Evolutionary conservation across 2,888 invertebrate species (phyloP).

Genomic region (Acleris sparsana): DNA sequence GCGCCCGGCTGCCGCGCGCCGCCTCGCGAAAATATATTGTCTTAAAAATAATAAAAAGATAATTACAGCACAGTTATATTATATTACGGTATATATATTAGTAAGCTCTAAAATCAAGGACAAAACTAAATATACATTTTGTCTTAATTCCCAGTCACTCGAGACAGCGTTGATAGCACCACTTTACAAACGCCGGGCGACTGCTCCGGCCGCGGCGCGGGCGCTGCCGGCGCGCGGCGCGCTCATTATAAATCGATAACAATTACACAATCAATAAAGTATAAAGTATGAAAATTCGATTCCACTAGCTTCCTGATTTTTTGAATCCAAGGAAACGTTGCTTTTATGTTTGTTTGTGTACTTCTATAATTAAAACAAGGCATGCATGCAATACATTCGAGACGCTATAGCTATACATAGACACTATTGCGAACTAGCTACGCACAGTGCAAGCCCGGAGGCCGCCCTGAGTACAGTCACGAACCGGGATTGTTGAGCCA

Average conservation of each 20-base stretch:
- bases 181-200: slow-evolving; percentile 65
- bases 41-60: slow-evolving; percentile 78
- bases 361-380: slow-evolving; percentile 19
- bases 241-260: slow-evolving; percentile 40
- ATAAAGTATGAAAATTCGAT: slow-evolving; percentile 43
- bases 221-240: slow-evolving; percentile 6
- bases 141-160: slow-evolving; percentile 71
- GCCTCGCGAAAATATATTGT: slow-evolving; percentile 60
- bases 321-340: slow-evolving; percentile 53
- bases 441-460: background rate
- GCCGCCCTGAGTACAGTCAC: slow-evolving; percentile 1
- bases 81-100: slow-evolving; percentile 75
- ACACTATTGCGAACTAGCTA: slow-evolving; percentile 10
- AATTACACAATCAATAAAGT: slow-evolving; percentile 48
- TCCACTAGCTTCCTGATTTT: slow-evolving; percentile 38
- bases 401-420: slow-evolving; percentile 19
- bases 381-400: slow-evolving; percentile 29
- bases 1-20: slow-evolving; percentile 48
- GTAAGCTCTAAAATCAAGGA: slow-evolving; percentile 79
- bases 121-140: slow-evolving; percentile 76
- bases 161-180: slow-evolving; percentile 75
- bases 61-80: slow-evolving; percentile 78
- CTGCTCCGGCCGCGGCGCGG: slow-evolving; percentile 49
- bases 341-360: slow-evolving; percentile 47
- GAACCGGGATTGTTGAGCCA: no score